phyloP scores from a whole-genome alignment of 2,888 invertebrate genomes.

The Helobdella robusta region DNA sequence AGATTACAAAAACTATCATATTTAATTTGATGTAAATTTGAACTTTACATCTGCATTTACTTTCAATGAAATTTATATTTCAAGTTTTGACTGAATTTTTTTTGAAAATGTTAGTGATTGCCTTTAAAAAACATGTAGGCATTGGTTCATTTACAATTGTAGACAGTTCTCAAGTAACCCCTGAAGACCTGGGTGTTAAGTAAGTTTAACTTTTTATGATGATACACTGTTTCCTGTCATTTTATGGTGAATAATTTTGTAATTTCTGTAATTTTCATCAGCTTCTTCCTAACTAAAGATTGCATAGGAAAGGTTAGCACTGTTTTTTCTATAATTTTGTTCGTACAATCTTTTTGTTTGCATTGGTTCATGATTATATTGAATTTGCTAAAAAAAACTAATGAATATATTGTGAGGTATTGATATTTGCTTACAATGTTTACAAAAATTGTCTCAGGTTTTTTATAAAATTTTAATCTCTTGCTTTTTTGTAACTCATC shows the following conservation, averaged over 20 bases:
- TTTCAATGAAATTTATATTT: slow-evolving; percentile 24
- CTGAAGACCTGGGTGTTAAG: slow-evolving; percentile 89
- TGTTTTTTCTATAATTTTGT: no score
- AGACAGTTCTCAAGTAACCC: slow-evolving; percentile 74
- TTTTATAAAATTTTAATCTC: background rate
- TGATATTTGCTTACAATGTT: background rate
- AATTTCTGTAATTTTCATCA: slow-evolving; percentile 44
- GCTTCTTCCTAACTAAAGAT: slow-evolving; percentile 78
- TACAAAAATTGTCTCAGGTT: background rate
- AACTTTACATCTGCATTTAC: background rate
- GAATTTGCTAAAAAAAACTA: background rate
- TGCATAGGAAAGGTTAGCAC: slow-evolving; percentile 61
- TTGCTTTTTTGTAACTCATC: no score
- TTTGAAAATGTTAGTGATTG: no score
- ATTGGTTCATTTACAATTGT: slow-evolving; percentile 65
- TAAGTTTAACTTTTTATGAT: no score
- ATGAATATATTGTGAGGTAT: background rate
- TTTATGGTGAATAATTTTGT: no score
- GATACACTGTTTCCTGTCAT: no score
- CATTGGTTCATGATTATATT: no score
- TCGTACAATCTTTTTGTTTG: no score
- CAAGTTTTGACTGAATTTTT: no score
- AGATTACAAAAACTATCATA: no score
- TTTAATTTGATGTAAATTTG: no score
- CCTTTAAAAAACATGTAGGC: slow-evolving; percentile 42